phyloP scores from a whole-genome alignment of 2,113 vertebrate species.

The Hippocampus mohnikei region DNA sequence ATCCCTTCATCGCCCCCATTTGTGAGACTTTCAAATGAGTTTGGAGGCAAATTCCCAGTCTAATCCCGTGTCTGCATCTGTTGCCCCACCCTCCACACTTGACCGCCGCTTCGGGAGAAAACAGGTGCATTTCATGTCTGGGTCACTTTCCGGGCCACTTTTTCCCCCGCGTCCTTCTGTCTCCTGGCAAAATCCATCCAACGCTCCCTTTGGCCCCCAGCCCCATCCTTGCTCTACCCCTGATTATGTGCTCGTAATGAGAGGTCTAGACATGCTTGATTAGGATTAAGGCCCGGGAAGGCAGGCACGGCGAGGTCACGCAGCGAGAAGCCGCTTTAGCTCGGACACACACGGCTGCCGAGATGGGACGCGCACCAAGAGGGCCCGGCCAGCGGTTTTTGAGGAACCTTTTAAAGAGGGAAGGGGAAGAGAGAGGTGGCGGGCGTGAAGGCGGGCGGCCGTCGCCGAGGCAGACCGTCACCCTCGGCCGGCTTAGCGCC shows the following conservation, averaged over 20 bases:
- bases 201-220: constrained; percentile 24
- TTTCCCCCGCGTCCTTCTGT: constrained; percentile 29
- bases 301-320: constrained; percentile 55
- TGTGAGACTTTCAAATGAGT: background rate
- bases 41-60: constrained; percentile 32
- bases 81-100: constrained; percentile 22
- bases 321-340: constrained; percentile 47
- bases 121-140: constrained; percentile 49
- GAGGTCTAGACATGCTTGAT: constrained; percentile 75
- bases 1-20: background rate
- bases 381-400: constrained; percentile 34
- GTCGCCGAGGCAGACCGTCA: background rate
- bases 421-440: constrained; percentile 21
- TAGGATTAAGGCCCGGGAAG: constrained; percentile 68
- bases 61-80: constrained; percentile 51
- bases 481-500: constrained; percentile 9
- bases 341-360: constrained; percentile 38
- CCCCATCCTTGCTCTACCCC: constrained; percentile 30
- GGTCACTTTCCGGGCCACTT: constrained; percentile 59
- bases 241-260: constrained; percentile 68
- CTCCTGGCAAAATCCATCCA: constrained; percentile 24
- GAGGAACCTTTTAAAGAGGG: constrained; percentile 21
- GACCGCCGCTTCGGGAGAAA: constrained; percentile 35
- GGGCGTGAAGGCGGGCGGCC: constrained; percentile 13
- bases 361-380: constrained; percentile 35